These are phyloP conservation scores for Osmerus mordax DNA, from an alignment of 2,113 vertebrate species.

Conservation along the genomic window DNA sequence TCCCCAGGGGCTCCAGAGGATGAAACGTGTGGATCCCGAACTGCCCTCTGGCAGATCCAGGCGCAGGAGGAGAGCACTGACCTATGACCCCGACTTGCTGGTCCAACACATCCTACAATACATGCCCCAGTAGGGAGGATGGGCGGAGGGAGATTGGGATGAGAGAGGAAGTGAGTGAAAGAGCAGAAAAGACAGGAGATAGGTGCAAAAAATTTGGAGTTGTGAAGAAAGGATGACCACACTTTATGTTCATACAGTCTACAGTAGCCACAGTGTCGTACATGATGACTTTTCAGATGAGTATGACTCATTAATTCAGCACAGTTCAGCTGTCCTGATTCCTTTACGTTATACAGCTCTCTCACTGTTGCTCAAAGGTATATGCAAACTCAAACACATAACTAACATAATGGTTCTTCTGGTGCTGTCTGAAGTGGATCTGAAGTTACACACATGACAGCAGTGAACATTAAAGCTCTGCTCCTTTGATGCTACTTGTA, in stretches of 20 bases:
- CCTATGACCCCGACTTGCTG: slow-evolving; percentile 64
- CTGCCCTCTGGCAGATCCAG: slow-evolving; percentile 45
- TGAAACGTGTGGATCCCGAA: slow-evolving; percentile 66
- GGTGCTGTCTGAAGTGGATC: not conserved
- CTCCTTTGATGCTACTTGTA: no score
- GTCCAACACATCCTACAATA: slow-evolving; percentile 68
- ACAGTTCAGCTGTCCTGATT: not conserved
- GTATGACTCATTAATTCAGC: not conserved
- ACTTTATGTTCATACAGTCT: no score
- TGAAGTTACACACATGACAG: not conserved
- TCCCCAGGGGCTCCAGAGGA: slow-evolving; percentile 59
- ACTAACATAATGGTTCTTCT: no score
- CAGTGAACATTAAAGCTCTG: not conserved
- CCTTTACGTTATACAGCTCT: not conserved
- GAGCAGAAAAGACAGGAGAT: not conserved
- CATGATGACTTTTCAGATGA: not conserved
- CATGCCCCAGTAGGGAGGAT: slow-evolving; percentile 58
- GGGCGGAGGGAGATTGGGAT: not conserved
- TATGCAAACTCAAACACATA: no score
- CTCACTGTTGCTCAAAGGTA: not conserved
- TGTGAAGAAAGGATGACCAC: not conserved
- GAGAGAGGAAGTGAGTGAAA: not conserved
- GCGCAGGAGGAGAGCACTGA: slow-evolving; percentile 56
- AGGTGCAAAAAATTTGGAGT: not conserved
- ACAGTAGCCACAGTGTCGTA: not conserved